Percentiles rank a stretch among this genome's conserved stretches.
phyloP scores from a whole-genome alignment of 2,888 invertebrate genomes.

The Synergus gifuensis region DNA sequence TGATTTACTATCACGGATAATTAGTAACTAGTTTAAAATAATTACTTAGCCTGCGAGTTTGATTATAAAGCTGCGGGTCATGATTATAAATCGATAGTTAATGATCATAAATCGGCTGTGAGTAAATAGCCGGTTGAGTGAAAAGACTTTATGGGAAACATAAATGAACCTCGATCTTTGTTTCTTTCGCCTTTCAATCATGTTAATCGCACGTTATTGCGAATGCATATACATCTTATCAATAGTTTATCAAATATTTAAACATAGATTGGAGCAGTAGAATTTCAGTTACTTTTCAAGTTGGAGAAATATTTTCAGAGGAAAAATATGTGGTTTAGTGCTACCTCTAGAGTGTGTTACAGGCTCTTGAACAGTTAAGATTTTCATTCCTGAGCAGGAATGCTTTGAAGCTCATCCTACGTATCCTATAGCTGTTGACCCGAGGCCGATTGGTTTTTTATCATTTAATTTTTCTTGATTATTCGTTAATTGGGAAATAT shows the following conservation, averaged over 20 bases:
- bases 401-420: background rate
- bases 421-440: background rate
- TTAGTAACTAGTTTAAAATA: constrained; percentile 2
- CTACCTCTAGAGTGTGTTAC: background rate
- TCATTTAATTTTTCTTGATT: background rate
- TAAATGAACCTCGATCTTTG: constrained; percentile 1
- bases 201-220: background rate
- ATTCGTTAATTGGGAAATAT: background rate
- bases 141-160: constrained; percentile 15
- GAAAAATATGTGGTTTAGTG: background rate
- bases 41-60: background rate
- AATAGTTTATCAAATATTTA: background rate
- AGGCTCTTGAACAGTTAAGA: background rate
- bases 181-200: constrained; percentile 3
- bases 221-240: background rate
- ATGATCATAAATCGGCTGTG: background rate
- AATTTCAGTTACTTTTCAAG: background rate
- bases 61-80: constrained; percentile 1
- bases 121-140: constrained; percentile 5
- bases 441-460: background rate
- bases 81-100: constrained; percentile 10
- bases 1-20: background rate
- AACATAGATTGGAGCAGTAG: background rate
- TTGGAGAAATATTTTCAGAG: background rate
- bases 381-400: constrained; percentile 12